Percentiles rank a stretch among this genome's conserved stretches.
These are phyloP conservation scores for Gymnothorax javanicus DNA, from an alignment of 2,797 vertebrate genomes.

Conservation along the genomic window DNA sequence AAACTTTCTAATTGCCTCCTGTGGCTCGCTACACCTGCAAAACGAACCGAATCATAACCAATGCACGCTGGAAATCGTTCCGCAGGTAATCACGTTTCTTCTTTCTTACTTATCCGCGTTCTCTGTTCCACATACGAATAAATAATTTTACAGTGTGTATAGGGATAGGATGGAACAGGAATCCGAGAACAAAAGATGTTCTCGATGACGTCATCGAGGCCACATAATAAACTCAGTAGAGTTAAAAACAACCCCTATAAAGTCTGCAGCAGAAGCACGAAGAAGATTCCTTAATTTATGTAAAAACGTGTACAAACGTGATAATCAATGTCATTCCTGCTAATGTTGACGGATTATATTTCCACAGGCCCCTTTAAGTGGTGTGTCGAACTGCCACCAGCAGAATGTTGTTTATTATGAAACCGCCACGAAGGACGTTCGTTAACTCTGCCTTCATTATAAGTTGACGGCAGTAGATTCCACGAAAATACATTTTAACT, in stretches of 20 bases:
- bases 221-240: not conserved
- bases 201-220: conserved; percentile 12
- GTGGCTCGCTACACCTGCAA: not conserved
- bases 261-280: not conserved
- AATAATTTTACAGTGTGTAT: not conserved
- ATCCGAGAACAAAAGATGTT: conserved; percentile 17
- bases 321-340: not conserved
- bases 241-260: conserved; percentile 6
- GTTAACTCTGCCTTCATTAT: not conserved
- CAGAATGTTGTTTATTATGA: conserved; percentile 20
- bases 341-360: not conserved
- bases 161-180: not conserved
- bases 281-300: not conserved
- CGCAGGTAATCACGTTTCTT: not conserved
- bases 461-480: not conserved
- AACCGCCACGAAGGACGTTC: conserved; percentile 19
- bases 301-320: not conserved
- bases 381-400: not conserved
- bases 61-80: not conserved
- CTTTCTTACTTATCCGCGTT: not conserved
- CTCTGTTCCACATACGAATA: not conserved
- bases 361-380: not conserved
- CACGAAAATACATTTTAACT: not conserved
- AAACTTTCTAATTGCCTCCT: not conserved
- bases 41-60: not conserved